Evolutionary conservation across 2,888 invertebrate species (phyloP).

Genomic region (Parnassius apollo): DNA sequence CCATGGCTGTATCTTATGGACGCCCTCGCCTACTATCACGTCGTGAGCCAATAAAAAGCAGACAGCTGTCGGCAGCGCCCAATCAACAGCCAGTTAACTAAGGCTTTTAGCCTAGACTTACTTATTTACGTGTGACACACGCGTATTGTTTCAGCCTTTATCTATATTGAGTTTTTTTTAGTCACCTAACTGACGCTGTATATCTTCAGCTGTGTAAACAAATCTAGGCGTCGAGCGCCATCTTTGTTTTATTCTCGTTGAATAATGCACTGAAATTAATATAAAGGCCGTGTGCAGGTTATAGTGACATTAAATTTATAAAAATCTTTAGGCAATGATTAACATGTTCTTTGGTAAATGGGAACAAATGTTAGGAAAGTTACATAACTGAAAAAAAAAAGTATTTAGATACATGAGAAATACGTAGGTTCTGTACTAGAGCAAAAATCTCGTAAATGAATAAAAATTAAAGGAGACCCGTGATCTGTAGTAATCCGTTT

Average conservation of each 20-base stretch:
- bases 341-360: too few species aligned
- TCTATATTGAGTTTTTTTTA: conserved; percentile 16
- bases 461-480: too few species aligned
- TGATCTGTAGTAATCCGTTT: too few species aligned
- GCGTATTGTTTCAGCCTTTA: conserved; percentile 15
- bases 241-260: conserved; percentile 5
- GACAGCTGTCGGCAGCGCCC: conserved; percentile 32
- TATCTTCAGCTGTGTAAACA: conserved; percentile 15
- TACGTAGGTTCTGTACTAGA: too few species aligned
- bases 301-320: too few species aligned
- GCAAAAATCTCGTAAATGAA: too few species aligned
- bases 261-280: too few species aligned
- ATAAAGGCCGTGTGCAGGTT: too few species aligned
- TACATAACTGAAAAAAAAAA: too few species aligned
- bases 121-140: conserved; percentile 20
- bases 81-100: conserved; percentile 34
- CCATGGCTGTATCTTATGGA: not conserved
- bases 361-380: too few species aligned
- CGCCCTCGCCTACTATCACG: conserved; percentile 21
- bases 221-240: conserved; percentile 4
- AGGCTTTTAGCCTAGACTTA: conserved; percentile 28
- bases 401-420: too few species aligned
- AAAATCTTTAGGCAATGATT: too few species aligned
- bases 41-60: conserved; percentile 40
- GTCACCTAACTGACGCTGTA: conserved; percentile 8